A percentile compares a stretch with the other conserved stretches of the same genome.
phyloP scores from a whole-genome alignment of 2,113 vertebrate species.

The Anguilla japonica region DNA sequence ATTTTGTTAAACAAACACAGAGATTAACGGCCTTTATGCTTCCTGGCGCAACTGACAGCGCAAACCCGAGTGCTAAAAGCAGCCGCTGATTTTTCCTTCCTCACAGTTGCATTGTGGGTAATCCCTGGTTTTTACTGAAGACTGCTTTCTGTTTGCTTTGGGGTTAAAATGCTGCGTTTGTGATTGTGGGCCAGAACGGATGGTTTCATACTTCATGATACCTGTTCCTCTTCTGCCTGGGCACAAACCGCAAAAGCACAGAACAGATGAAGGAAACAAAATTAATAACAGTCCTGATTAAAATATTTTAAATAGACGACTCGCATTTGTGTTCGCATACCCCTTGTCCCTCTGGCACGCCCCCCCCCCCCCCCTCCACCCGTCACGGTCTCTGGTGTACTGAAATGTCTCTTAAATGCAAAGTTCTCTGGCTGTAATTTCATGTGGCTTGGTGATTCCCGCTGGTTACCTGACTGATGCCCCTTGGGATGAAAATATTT shows the following conservation, averaged over 20 bases:
- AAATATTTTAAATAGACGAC: constrained; percentile 39
- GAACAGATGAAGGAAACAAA: constrained; percentile 60
- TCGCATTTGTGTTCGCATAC: constrained; percentile 14
- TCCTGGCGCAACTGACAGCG: constrained; percentile 44
- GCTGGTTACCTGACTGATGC: constrained; percentile 9
- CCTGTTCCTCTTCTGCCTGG: constrained; percentile 33
- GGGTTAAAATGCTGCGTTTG: constrained; percentile 27
- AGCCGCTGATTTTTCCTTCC: constrained; percentile 26
- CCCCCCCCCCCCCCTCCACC: background rate
- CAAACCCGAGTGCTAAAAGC: constrained; percentile 31
- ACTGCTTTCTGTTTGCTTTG: constrained; percentile 37
- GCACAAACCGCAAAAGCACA: constrained; percentile 33
- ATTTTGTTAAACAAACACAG: constrained; percentile 41
- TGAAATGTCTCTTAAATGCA: background rate
- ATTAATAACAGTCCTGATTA: constrained; percentile 54
- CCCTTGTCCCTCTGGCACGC: background rate
- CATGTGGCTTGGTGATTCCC: background rate
- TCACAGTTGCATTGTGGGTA: constrained; percentile 24
- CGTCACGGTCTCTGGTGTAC: constrained; percentile 12
- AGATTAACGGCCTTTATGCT: constrained; percentile 37
- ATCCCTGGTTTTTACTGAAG: constrained; percentile 34
- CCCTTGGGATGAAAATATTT: background rate
- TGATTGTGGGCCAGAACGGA: constrained; percentile 19
- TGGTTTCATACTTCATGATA: constrained; percentile 33
- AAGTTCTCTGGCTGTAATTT: background rate